Percentiles rank a stretch among this genome's conserved stretches.
These are phyloP conservation scores for Boleophthalmus pectinirostris DNA, from an alignment of 2,113 vertebrate genomes.

Conservation along the genomic window DNA sequence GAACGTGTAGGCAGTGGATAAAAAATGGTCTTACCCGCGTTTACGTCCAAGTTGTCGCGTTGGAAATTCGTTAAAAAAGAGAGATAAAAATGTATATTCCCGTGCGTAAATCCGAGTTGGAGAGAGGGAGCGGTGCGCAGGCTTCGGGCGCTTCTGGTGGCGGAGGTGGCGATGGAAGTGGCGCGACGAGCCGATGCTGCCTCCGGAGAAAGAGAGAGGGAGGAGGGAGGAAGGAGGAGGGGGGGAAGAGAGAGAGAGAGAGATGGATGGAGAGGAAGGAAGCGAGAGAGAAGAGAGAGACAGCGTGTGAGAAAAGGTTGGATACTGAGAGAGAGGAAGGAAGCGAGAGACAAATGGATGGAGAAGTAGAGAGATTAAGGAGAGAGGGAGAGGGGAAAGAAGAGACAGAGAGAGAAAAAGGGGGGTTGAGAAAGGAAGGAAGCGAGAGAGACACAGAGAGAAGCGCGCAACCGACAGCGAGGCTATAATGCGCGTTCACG, in stretches of 20 bases:
- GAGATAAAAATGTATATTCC: background rate
- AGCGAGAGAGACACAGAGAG: background rate
- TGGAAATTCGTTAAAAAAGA: background rate
- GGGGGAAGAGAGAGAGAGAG: background rate
- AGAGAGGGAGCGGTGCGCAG: background rate
- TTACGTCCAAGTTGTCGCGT: background rate
- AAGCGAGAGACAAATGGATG: no score
- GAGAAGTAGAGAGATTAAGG: no score
- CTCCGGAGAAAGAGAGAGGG: slow-evolving; percentile 33
- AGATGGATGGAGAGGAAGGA: background rate
- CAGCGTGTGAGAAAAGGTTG: no score
- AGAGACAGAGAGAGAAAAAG: no score
- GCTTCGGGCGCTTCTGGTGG: slow-evolving; percentile 12
- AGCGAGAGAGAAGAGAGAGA: background rate
- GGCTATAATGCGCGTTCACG: background rate
- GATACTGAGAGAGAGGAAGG: background rate
- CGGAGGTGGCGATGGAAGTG: slow-evolving; percentile 17
- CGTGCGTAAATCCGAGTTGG: slow-evolving; percentile 14
- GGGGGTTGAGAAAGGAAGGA: no score
- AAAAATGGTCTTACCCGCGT: background rate
- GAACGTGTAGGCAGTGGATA: background rate
- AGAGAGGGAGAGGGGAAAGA: no score
- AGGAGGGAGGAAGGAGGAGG: background rate
- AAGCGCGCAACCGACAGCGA: background rate
- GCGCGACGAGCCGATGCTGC: slow-evolving; percentile 4